Evolutionary conservation across 23 tunicate genomes (phyloP), one percentile per base, ranked within the genome.

Genomic region (Trididemnum clinides): DNA sequence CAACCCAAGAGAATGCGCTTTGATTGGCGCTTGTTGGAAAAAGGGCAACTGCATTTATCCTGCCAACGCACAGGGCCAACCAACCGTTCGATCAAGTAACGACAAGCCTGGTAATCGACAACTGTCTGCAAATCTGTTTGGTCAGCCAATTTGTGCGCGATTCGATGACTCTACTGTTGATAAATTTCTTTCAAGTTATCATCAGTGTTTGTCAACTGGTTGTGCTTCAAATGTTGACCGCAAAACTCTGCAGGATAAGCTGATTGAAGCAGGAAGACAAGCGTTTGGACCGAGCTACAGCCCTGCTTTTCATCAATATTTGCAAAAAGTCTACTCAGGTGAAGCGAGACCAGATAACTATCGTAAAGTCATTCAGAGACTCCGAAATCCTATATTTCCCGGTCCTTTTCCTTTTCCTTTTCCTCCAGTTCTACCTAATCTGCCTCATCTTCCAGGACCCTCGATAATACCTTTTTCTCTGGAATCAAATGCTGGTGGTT

Each of bases 21-120:
- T 93, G 54, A 93, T 93, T 28, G 98, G 92, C 49, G 90, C 90
- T 0, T 93, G 98, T 51, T 93, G 93, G 93, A 78, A 77, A 38
- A 38, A 21, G 27, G 64, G 28, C 1, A 79, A 64, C 2, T 93
- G 98, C 62, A 64, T 80, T 26, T 84, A 88, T 72, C 98, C 98
- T 6, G 71, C 81, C 23, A 28, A 65, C 33, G 72, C 59, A 2
- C 36, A 31, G 4, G 71, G 78, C 19, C 36, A 74, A 29, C 64
- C 80, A 0, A 71, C 78, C 0, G 77, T 89, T 18, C 87, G 87
- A 62, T 85, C 98, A 4, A 27, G 85, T 18, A 80, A 93, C 79
- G 87, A 73, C 29, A 63, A 72, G 0, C 84, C 70, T 18, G 5
- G 57, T 26, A 27, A 39, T 32, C 57, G 80, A 22, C 57, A 6